Conservation (phyloP, 2,797 vertebrate genomes). For the Sebastes minor region DNA sequence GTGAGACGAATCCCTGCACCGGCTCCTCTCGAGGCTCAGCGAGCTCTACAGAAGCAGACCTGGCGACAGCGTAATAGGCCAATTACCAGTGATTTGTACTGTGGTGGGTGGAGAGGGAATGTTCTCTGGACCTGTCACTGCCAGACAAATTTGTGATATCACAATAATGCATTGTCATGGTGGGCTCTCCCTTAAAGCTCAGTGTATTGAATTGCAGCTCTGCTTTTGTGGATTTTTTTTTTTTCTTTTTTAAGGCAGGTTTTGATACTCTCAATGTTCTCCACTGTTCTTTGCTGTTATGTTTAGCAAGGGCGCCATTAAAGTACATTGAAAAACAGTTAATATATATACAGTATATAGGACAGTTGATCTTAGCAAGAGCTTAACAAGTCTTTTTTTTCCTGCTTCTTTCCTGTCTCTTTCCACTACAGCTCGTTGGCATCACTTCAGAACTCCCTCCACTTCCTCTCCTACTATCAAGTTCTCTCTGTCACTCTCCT, state of each 20-base stretch:
- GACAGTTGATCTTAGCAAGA: background rate
- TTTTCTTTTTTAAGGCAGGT: slow-evolving; percentile 36
- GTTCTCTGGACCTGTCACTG: slow-evolving; percentile 78
- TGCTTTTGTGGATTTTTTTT: slow-evolving; percentile 33
- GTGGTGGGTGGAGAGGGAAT: slow-evolving; percentile 64
- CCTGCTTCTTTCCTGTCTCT: background rate
- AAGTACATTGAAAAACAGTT: background rate
- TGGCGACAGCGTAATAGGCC: slow-evolving; percentile 83
- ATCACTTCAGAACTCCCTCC: slow-evolving; percentile 8
- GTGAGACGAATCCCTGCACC: slow-evolving; percentile 66
- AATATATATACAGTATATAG: background rate
- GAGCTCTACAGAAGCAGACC: slow-evolving; percentile 64
- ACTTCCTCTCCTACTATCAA: slow-evolving; percentile 35
- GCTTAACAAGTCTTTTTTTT: background rate
- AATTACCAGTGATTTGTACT: slow-evolving; percentile 86
- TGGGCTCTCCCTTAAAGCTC: slow-evolving; percentile 69
- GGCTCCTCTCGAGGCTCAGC: slow-evolving; percentile 65
- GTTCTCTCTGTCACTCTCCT: slow-evolving; percentile 32
- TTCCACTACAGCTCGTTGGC: slow-evolving; percentile 8
- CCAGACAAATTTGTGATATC: slow-evolving; percentile 82
- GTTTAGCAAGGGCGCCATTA: background rate
- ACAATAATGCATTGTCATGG: slow-evolving; percentile 73
- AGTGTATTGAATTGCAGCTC: slow-evolving; percentile 66
- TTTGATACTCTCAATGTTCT: slow-evolving; percentile 1
- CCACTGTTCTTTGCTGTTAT: background rate